Percentiles rank a stretch among this genome's conserved stretches.
Conservation (phyloP, 2,888 invertebrate genomes). For the Drosophila basisetae region DNA sequence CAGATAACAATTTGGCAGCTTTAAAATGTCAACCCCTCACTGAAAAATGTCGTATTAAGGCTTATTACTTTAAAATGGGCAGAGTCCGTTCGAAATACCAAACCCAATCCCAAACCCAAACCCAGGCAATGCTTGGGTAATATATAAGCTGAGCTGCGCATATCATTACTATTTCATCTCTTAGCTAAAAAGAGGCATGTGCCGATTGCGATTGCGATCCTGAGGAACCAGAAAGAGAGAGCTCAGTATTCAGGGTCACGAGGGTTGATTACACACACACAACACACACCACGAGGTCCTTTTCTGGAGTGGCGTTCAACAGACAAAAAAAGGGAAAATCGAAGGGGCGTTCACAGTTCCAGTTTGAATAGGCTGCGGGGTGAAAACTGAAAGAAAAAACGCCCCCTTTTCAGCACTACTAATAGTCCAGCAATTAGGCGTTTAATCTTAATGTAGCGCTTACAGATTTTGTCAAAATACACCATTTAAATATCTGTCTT, state of each 20-base stretch:
- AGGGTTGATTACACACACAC: conserved; percentile 38
- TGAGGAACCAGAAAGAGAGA: conserved; percentile 15
- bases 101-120: neutral
- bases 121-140: conserved; percentile 7
- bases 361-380: conserved; percentile 9
- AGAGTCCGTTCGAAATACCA: conserved; percentile 4
- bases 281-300: conserved; percentile 21
- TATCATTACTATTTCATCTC: conserved; percentile 60
- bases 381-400: conserved; percentile 25
- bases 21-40: conserved; percentile 34
- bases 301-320: conserved; percentile 28
- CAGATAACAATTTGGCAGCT: conserved; percentile 6
- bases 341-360: conserved; percentile 35
- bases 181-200: conserved; percentile 43
- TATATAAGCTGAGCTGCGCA: conserved; percentile 55
- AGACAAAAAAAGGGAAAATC: conserved; percentile 3
- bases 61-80: conserved; percentile 58
- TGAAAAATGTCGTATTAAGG: conserved; percentile 41
- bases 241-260: conserved; percentile 30
- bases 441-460: conserved; percentile 43
- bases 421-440: conserved; percentile 69
- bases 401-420: conserved; percentile 52
- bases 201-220: conserved; percentile 27
- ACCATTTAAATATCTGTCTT: conserved; percentile 18
- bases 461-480: conserved; percentile 53